phyloP scores from a whole-genome alignment of 2,797 vertebrate species.

The Acomys russatus region DNA sequence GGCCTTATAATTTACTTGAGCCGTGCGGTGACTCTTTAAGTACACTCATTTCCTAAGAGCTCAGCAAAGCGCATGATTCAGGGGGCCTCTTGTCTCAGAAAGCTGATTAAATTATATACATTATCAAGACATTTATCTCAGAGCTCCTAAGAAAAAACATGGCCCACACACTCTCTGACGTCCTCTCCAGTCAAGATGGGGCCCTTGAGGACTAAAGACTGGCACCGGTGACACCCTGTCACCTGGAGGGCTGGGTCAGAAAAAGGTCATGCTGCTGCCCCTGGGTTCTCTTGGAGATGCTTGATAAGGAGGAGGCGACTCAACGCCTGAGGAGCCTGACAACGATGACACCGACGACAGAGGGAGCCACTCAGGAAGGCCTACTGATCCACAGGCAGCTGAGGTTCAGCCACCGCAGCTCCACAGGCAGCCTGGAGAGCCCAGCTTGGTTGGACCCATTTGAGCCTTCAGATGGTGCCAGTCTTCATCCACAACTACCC shows the following conservation, averaged over 20 bases:
- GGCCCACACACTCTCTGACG: not conserved
- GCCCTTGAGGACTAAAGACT: not conserved
- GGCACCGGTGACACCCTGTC: not conserved
- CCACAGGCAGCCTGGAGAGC: not conserved
- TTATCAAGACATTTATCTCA: slow-evolving; percentile 71
- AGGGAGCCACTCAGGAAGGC: not conserved
- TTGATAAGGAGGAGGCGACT: not conserved
- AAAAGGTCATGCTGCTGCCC: not conserved
- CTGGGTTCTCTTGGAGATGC: not conserved
- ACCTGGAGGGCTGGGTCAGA: not conserved
- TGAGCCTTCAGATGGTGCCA: not conserved
- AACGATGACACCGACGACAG: too few species aligned
- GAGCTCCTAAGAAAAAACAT: slow-evolving; percentile 58
- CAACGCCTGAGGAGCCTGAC: rapidly evolving
- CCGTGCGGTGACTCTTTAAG: slow-evolving; percentile 66
- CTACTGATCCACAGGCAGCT: not conserved
- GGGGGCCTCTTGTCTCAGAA: slow-evolving; percentile 64
- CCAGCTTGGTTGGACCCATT: not conserved
- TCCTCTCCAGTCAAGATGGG: not conserved
- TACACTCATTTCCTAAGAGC: slow-evolving; percentile 49
- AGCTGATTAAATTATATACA: slow-evolving; percentile 69
- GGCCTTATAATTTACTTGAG: slow-evolving; percentile 68
- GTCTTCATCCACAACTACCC: not conserved
- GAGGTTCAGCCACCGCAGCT: not conserved
- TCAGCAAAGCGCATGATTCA: slow-evolving; percentile 53